Base-by-base conservation (phyloP, 2,797 vertebrate genomes). In the Danio aesculapii region DNA sequence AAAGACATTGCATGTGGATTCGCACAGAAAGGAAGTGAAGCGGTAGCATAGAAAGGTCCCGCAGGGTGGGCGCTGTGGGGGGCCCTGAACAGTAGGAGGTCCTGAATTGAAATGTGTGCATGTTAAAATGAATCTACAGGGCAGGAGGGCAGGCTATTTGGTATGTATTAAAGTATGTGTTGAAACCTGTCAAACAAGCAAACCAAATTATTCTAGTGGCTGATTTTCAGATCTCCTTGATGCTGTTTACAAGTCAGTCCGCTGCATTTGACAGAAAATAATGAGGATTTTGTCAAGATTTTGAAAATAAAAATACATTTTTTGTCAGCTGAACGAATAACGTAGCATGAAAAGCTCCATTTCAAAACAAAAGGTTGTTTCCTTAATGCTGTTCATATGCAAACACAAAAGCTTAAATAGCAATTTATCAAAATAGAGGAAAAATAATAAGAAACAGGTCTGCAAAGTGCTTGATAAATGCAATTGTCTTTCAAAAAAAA, bases 1-100 rank as follows among this genome's bases (percentile, higher is more conserved):
- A 52, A 41, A 75, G 46, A 41, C 72, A 75, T 52, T 16, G 58
- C 16, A 3, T 63, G 16, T 52, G 59, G 47, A 63, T 75, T 63
- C 47, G 47, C 4, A 0, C 39, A 6, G 47, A 75, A 52, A 62
- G 21, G 16, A 63, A 14, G 10, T 63, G 47, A 75, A 50, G 73
- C 21, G 39, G 9, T 41, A 21, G 21, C 5, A 6, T 41, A 14
- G 21, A 75, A 74, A 74, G 57, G 44, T 74, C 57, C 57, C 13
- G 14, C 57, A 2, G 13, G 58, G 71, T 49, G 13, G 6, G 71
- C 71, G 10, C 71, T 61, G 71, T 49, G 59, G 73, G 47, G 72
- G 47, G 16, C 1, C 72, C 46, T 0, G 0, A 75, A 52, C 59
- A 41, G 46, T 30, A 50, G 59, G 73, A 43, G 73, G 21, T 6